These are phyloP conservation scores for Eudyptes chrysolophus DNA, from an alignment of 2,113 vertebrate species.

Conservation along the genomic window DNA sequence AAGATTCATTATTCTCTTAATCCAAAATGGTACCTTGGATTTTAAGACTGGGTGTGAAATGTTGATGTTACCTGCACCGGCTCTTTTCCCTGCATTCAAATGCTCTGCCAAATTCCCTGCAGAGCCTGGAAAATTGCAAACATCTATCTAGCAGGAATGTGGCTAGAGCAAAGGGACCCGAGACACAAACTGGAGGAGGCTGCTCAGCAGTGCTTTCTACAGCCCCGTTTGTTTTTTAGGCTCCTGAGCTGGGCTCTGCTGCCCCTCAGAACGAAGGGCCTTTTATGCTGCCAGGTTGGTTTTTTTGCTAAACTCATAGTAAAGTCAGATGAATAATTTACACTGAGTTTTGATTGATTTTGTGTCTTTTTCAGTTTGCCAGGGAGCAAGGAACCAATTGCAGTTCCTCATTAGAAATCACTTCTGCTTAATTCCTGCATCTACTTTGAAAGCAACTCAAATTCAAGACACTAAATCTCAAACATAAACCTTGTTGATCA, in stretches of 20 bases:
- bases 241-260: neutral
- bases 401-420: conserved; percentile 11
- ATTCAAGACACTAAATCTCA: neutral
- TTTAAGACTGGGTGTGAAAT: neutral
- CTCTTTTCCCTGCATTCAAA: neutral
- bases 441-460: neutral
- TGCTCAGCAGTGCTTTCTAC: neutral
- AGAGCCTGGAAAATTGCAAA: neutral
- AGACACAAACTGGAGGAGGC: neutral
- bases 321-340: neutral
- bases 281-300: neutral
- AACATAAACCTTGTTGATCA: neutral
- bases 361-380: conserved; percentile 14
- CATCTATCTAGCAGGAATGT: neutral
- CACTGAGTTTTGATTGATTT: conserved; percentile 31
- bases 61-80: neutral
- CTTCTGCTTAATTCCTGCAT: conserved; percentile 2
- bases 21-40: neutral
- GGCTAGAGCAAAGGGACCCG: neutral
- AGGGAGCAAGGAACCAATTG: neutral
- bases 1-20: neutral
- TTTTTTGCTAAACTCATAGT: neutral
- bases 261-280: neutral
- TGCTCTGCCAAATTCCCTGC: rapidly evolving
- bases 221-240: neutral